These are phyloP conservation scores for Orchesella flavescens DNA, from an alignment of 2,888 invertebrate genomes.

Conservation along the genomic window DNA sequence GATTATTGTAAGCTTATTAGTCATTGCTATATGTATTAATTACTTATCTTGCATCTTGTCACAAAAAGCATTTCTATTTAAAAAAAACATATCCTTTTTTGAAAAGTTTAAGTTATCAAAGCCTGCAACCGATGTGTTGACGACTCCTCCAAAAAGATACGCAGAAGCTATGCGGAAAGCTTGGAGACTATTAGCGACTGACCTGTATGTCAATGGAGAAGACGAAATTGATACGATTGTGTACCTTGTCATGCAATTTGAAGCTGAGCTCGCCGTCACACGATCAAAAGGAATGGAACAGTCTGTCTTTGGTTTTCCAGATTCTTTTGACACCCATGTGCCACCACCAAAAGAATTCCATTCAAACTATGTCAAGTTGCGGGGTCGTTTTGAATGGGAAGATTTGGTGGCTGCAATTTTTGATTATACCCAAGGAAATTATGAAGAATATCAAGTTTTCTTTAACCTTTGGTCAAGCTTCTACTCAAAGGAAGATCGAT, in stretches of 20 bases:
- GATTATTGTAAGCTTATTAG: constrained; percentile 40
- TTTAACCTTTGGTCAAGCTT: constrained; percentile 32
- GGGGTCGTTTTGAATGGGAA: constrained; percentile 34
- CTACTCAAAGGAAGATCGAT: constrained; percentile 51
- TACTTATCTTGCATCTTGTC: background rate
- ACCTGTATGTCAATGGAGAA: constrained; percentile 46
- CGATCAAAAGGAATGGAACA: constrained; percentile 32
- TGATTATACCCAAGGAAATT: constrained; percentile 7
- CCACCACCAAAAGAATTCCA: constrained; percentile 42
- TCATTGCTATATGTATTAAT: background rate
- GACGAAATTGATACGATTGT: constrained; percentile 62
- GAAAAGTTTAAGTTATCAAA: constrained; percentile 26
- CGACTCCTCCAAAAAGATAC: constrained; percentile 20
- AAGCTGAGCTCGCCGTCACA: constrained; percentile 49
- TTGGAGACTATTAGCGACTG: constrained; percentile 21
- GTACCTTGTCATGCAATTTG: constrained; percentile 63
- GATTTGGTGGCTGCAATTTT: constrained; percentile 24
- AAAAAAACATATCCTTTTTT: background rate
- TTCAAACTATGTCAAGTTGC: constrained; percentile 28
- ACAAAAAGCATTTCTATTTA: background rate
- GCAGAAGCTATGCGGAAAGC: constrained; percentile 39
- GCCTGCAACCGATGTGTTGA: constrained; percentile 20
- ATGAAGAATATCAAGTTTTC: background rate
- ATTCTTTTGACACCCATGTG: constrained; percentile 24
- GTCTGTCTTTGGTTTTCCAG: constrained; percentile 56